Base-by-base conservation (phyloP, 2,113 vertebrate genomes). In the Lethenteron camtschaticum region DNA sequence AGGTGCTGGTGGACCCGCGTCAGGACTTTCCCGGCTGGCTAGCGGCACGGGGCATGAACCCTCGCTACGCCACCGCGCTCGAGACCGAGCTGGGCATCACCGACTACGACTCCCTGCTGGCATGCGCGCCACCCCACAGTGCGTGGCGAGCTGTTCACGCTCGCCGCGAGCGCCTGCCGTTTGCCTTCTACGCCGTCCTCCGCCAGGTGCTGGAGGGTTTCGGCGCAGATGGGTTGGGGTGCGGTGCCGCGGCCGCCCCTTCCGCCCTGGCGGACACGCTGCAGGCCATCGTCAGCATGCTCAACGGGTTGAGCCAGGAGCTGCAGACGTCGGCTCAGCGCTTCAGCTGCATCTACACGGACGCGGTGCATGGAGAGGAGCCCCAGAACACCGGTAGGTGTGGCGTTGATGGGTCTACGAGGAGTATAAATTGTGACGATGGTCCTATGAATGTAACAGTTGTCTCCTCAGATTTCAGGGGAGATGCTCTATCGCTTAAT, bases 121-220 rank as follows among this genome's bases (percentile, higher is more conserved):
- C 63, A 2, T 66, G 63, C 10, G 63, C 63, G 63, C 24, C 63
- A n/a, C n/a, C n/a, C 24, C n/a, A 66, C n/a, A 9, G 63, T 66
- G n/a, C 63, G 63, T 10, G n/a, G n/a, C 24, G 63, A 66, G 10
- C 63, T 66, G 63, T 24, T 66, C 63, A 24, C 63, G n/a, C n/a
- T 66, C n/a, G 63, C 63, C n/a, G 24, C n/a, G 63, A 66, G 10
- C 63, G 63, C n/a, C 63, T 66, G 63, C 63, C 63, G n/a, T 66
- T 66, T 24, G 63, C 63, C 63, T n/a, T 24, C 63, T 66, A 66
- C 10, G 63, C 63, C 10, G 63, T 66, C 9, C 63, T 66, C n/a
- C 63, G 63, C 63, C 63, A 66, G 63, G 63, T 66, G 63, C 63
- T 66, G 9, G 63, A 66, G 63, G 63, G 63, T 1, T 66, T n/a